Conservation (phyloP, 2,888 invertebrate genomes). For the Lepetodrilus schrolli region DNA sequence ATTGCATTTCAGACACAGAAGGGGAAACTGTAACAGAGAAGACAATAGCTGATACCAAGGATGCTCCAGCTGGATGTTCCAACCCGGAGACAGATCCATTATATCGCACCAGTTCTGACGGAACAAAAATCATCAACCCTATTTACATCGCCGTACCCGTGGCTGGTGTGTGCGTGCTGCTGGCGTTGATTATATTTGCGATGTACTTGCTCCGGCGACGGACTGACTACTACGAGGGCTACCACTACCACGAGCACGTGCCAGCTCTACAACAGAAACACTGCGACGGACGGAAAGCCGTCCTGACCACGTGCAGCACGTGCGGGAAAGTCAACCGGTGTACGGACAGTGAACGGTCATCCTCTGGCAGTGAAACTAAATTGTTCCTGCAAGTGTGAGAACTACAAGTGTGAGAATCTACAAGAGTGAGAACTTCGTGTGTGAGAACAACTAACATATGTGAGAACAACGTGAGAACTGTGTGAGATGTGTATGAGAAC, state of each 20-base stretch:
- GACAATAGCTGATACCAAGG: neutral
- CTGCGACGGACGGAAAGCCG: conserved; percentile 24
- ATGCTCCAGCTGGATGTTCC: conserved; percentile 11
- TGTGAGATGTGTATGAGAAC: no score
- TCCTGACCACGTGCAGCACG: conserved; percentile 35
- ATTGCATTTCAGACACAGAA: no score
- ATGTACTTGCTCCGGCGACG: conserved; percentile 71
- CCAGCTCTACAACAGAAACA: conserved; percentile 34
- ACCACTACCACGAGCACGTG: conserved; percentile 58
- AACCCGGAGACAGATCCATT: conserved; percentile 14
- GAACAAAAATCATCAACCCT: conserved; percentile 67
- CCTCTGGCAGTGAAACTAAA: conserved; percentile 69
- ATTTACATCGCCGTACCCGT: conserved; percentile 74
- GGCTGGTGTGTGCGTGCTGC: conserved; percentile 72
- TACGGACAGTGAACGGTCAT: conserved; percentile 69
- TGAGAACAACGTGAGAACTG: no score
- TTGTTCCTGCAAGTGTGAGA: conserved; percentile 62
- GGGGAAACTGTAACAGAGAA: neutral
- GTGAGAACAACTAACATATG: no score
- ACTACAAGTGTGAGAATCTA: no score
- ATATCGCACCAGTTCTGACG: conserved; percentile 1
- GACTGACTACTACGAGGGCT: conserved; percentile 61
- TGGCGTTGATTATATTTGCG: conserved; percentile 73
- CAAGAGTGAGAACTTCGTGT: no score
- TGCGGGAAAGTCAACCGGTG: conserved; percentile 63